Evolutionary conservation across 2,888 invertebrate genomes (phyloP).

Genomic region (Priocnemis perturbator): DNA sequence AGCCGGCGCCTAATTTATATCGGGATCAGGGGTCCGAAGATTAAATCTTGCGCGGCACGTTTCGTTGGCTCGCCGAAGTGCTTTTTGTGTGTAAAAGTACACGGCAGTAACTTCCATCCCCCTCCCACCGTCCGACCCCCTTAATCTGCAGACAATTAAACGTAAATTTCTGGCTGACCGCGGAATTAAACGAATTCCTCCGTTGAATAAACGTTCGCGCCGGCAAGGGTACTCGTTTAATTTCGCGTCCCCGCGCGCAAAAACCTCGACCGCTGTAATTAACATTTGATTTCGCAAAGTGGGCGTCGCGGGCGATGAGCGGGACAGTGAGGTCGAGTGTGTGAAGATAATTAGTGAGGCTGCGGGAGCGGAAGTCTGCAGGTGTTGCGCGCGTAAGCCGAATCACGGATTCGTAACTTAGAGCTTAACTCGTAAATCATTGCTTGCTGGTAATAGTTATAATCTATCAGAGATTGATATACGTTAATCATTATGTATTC

Average conservation of each 20-base stretch:
- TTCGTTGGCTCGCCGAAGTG: constrained; percentile 1
- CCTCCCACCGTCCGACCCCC: background rate
- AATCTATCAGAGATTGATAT: too few species aligned
- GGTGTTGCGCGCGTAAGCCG: too few species aligned
- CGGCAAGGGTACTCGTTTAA: constrained; percentile 1
- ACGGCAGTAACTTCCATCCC: constrained; percentile 1
- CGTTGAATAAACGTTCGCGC: background rate
- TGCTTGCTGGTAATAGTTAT: too few species aligned
- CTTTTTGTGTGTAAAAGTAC: constrained; percentile 1
- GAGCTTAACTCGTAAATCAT: too few species aligned
- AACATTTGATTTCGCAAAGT: background rate
- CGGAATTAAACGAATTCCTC: constrained; percentile 9
- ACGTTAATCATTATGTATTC: too few species aligned
- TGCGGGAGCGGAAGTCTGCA: too few species aligned
- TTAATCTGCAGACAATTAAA: constrained; percentile 12
- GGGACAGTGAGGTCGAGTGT: too few species aligned
- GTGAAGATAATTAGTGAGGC: too few species aligned
- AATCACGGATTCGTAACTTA: too few species aligned
- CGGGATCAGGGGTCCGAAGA: background rate
- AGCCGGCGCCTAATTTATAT: constrained; percentile 3
- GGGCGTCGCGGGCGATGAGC: too few species aligned
- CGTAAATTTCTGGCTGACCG: constrained; percentile 11
- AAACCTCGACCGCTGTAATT: constrained; percentile 4
- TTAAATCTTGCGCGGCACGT: background rate
- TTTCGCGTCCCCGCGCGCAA: background rate